A percentile compares a stretch with the other conserved stretches of the same genome.
Conservation (phyloP, 2,888 invertebrate genomes). For the Tubiluchus corallicola region DNA sequence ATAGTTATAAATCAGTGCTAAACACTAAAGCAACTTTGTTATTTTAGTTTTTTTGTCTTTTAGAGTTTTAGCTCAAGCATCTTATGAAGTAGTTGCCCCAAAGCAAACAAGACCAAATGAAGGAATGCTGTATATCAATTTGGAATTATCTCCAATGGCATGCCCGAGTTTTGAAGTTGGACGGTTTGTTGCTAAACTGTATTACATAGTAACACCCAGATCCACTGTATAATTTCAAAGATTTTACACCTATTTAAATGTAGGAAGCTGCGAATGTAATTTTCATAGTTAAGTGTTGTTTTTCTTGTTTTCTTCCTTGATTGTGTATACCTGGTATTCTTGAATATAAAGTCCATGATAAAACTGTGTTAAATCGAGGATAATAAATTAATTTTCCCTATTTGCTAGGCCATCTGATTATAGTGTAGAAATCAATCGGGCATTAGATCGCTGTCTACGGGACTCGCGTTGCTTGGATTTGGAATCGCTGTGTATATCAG, state of each 20-base stretch:
- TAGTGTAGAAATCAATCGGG: slow-evolving; percentile 51
- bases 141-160: slow-evolving; percentile 69
- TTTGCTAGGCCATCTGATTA: slow-evolving; percentile 21
- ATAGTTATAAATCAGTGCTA: no score
- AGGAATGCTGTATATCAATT: slow-evolving; percentile 63
- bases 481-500: slow-evolving; percentile 81
- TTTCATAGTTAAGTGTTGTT: no score
- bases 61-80: slow-evolving; percentile 67
- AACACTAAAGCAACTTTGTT: no score
- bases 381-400: background rate
- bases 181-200: slow-evolving; percentile 33
- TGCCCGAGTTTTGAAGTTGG: slow-evolving; percentile 63
- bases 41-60: slow-evolving; percentile 7
- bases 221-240: no score
- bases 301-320: no score
- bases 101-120: slow-evolving; percentile 70
- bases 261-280: no score
- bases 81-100: slow-evolving; percentile 67
- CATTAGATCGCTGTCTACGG: slow-evolving; percentile 62
- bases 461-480: slow-evolving; percentile 79
- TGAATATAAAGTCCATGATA: no score
- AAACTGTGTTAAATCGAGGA: background rate
- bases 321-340: no score
- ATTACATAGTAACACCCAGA: slow-evolving; percentile 44
- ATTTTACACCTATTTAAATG: no score